A percentile compares a stretch with the other conserved stretches of the same genome.
phyloP scores from a whole-genome alignment of 1,140 invertebrate species.

The Atta colombica region DNA sequence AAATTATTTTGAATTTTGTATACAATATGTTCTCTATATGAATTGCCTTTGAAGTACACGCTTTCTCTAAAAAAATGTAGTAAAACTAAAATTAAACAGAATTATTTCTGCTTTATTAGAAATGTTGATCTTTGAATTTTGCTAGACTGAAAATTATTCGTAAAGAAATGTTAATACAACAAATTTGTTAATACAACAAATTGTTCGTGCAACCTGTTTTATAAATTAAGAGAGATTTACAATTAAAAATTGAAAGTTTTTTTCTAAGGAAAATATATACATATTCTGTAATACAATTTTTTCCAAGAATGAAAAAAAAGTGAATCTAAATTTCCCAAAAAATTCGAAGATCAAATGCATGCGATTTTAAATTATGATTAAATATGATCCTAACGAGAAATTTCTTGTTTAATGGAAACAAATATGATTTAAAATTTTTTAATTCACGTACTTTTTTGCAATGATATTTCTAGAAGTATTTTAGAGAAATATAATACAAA shows the following conservation, averaged over 20 bases:
- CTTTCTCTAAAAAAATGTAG: background rate
- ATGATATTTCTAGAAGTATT: background rate
- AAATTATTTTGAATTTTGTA: background rate
- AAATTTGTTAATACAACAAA: background rate
- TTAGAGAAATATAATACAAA: background rate
- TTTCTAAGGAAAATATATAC: background rate
- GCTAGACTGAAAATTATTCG: background rate
- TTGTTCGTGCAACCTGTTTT: background rate
- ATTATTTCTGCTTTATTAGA: background rate
- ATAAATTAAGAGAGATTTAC: background rate
- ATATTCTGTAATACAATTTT: background rate
- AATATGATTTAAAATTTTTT: background rate
- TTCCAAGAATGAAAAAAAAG: background rate
- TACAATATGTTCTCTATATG: background rate
- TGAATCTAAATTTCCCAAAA: background rate
- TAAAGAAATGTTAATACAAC: background rate
- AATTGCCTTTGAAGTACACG: background rate
- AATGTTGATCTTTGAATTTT: background rate
- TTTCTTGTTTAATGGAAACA: background rate
- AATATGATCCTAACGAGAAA: background rate
- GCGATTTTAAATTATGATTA: background rate
- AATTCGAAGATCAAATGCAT: background rate
- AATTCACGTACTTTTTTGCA: background rate
- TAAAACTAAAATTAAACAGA: background rate
- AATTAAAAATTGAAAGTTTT: background rate